A percentile compares a stretch with the other conserved stretches of the same genome.
These are phyloP conservation scores for Drosophila nasuta DNA, from an alignment of 1,140 invertebrate genomes.

Conservation along the genomic window DNA sequence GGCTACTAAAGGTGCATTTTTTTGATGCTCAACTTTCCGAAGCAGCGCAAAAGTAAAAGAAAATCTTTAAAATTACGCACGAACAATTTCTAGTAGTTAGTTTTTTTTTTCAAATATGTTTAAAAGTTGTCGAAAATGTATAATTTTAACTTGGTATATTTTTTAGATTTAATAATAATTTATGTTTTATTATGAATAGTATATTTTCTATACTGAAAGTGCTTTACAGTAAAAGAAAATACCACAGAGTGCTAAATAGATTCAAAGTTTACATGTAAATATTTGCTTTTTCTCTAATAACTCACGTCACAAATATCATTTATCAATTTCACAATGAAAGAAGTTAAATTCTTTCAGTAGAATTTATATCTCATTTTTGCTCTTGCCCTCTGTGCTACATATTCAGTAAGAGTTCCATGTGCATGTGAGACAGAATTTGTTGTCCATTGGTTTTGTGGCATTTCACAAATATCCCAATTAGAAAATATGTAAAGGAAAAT, in stretches of 20 bases:
- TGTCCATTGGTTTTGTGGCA: slow-evolving; percentile 28
- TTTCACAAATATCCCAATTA: slow-evolving; percentile 46
- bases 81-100: background rate
- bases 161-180: too few species aligned
- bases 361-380: background rate
- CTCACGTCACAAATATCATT: background rate
- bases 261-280: too few species aligned
- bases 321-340: slow-evolving; percentile 7
- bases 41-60: background rate
- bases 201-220: too few species aligned
- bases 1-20: slow-evolving; percentile 3
- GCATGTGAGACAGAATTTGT: slow-evolving; percentile 1
- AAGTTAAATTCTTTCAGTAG: background rate
- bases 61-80: background rate
- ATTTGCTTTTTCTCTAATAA: background rate
- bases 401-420: background rate
- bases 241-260: too few species aligned
- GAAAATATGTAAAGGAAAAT: slow-evolving; percentile 23
- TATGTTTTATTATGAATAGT: too few species aligned
- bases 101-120: too few species aligned
- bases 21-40: slow-evolving; percentile 7
- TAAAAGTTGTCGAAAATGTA: too few species aligned
- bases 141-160: too few species aligned
- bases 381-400: background rate
- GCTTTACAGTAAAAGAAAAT: too few species aligned